A percentile compares a stretch with the other conserved stretches of the same genome.
Evolutionary conservation across 2,888 invertebrate species (phyloP).

Genomic region (Galeruca laticollis): DNA sequence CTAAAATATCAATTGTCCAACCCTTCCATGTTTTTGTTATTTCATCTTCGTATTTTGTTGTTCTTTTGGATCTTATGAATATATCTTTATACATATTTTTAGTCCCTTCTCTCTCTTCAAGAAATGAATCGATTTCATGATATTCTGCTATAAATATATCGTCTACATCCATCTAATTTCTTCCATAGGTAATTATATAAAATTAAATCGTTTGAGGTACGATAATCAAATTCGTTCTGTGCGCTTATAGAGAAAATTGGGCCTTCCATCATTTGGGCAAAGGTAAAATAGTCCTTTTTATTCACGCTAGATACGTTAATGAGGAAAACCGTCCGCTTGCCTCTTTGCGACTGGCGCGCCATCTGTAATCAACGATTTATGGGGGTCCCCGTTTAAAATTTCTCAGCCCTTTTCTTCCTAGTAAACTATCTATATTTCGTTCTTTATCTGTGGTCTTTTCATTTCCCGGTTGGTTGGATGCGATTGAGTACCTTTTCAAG

Average conservation of each 20-base stretch:
- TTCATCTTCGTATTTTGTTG: too few species aligned
- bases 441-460: slow-evolving; percentile 64
- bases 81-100: too few species aligned
- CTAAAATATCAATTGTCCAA: too few species aligned
- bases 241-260: not conserved
- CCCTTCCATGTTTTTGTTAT: too few species aligned
- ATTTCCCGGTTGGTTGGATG: slow-evolving; percentile 67
- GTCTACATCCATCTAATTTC: too few species aligned
- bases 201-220: not conserved
- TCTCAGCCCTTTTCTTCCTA: slow-evolving; percentile 60
- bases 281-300: not conserved
- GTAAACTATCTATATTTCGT: slow-evolving; percentile 47
- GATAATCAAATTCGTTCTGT: not conserved
- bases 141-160: too few species aligned
- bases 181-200: too few species aligned
- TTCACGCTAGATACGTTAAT: slow-evolving; percentile 9
- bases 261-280: not conserved
- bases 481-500: slow-evolving; percentile 66
- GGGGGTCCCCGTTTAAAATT: slow-evolving; percentile 64
- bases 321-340: slow-evolving; percentile 51
- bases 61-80: too few species aligned
- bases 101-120: too few species aligned
- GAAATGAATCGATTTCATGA: too few species aligned
- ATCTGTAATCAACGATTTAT: slow-evolving; percentile 66
- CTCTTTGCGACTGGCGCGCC: slow-evolving; percentile 63